phyloP scores from a whole-genome alignment of 2,113 vertebrate species.

The Glaucidium brasilianum region DNA sequence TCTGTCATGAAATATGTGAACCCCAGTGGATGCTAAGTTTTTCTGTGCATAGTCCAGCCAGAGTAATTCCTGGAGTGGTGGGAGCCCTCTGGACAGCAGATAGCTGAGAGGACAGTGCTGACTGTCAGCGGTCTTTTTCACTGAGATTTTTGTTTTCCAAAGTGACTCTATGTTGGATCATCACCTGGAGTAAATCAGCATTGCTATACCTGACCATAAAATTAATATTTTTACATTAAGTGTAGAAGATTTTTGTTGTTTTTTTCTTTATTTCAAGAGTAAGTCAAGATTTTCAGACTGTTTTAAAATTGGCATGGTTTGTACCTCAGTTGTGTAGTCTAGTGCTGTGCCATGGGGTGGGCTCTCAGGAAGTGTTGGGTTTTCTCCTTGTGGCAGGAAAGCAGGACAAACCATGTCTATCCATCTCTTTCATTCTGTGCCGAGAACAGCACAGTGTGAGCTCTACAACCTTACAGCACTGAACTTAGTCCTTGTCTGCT shows the following conservation, averaged over 20 bases:
- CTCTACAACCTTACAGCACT: background rate
- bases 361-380: background rate
- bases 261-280: background rate
- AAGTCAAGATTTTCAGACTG: background rate
- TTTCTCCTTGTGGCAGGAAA: background rate
- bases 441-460: background rate
- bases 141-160: background rate
- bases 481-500: background rate
- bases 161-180: background rate
- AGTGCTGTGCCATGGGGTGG: background rate
- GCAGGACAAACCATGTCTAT: background rate
- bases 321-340: background rate
- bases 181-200: background rate
- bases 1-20: background rate
- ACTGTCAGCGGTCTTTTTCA: background rate
- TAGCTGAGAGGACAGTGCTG: background rate
- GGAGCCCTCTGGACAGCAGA: background rate
- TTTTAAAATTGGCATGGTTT: background rate
- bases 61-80: background rate
- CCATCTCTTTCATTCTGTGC: background rate
- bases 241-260: background rate
- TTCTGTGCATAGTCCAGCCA: background rate
- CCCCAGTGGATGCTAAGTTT: background rate
- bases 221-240: background rate
- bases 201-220: background rate